Evolutionary conservation across 1,140 invertebrate genomes (phyloP).

Genomic region (Zeugodacus cucurbitae): DNA sequence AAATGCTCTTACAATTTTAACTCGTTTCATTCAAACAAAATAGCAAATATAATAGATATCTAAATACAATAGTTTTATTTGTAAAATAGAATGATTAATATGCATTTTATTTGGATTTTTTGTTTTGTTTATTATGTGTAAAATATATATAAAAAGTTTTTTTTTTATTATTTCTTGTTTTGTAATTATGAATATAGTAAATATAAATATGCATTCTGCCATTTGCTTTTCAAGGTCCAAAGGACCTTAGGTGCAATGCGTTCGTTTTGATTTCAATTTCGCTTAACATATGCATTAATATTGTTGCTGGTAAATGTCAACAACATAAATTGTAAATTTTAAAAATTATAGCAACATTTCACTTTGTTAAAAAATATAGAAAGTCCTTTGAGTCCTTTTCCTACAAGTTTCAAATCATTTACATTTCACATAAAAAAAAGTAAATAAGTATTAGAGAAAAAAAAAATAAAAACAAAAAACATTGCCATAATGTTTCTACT

Average conservation of each 20-base stretch:
- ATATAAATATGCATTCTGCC: neutral
- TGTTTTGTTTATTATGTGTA: neutral
- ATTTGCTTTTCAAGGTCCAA: neutral
- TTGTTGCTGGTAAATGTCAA: constrained; percentile 16
- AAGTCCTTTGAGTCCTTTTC: constrained; percentile 13
- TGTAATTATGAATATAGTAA: neutral
- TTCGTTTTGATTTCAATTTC: neutral
- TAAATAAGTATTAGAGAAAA: neutral
- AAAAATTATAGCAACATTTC: neutral
- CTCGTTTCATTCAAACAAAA: neutral
- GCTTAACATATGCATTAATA: neutral
- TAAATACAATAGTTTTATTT: neutral
- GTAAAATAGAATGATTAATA: neutral
- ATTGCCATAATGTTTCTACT: constrained; percentile 27
- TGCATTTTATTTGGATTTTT: neutral
- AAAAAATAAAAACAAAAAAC: neutral
- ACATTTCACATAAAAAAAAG: neutral
- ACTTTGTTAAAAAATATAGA: neutral
- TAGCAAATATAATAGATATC: neutral
- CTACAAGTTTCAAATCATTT: neutral
- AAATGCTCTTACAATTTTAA: neutral
- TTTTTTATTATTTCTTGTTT: neutral
- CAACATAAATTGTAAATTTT: neutral
- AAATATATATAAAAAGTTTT: neutral
- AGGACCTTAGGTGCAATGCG: neutral